A percentile compares a stretch with the other conserved stretches of the same genome.
Conservation (phyloP, 1,140 invertebrate genomes). For the Eubasilissa regina region DNA sequence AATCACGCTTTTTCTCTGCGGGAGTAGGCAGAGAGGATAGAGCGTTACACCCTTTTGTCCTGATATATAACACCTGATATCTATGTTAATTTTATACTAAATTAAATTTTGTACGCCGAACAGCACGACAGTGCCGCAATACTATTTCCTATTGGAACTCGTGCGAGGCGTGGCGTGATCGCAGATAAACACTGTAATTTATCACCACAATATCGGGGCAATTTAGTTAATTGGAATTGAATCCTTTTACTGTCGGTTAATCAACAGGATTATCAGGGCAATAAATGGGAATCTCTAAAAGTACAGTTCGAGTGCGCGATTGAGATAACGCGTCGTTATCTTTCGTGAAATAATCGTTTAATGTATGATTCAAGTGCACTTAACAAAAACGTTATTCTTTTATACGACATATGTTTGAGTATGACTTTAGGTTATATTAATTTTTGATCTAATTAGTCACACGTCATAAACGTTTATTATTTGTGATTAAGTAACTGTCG, state of each 20-base stretch:
- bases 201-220: slow-evolving; percentile 2
- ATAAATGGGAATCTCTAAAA: slow-evolving; percentile 33
- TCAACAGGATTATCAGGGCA: slow-evolving; percentile 15
- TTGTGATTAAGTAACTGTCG: too few relatives aligned
- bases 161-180: too few relatives aligned
- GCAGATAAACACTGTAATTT: background rate
- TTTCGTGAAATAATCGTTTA: slow-evolving; percentile 15
- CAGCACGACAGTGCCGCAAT: too few relatives aligned
- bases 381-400: background rate
- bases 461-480: too few relatives aligned
- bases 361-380: slow-evolving; percentile 12
- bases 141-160: too few relatives aligned
- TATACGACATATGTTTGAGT: background rate
- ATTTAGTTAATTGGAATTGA: slow-evolving; percentile 24
- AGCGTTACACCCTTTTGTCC: too few relatives aligned
- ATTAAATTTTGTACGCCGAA: too few relatives aligned
- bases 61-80: too few relatives aligned
- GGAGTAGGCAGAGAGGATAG: too few relatives aligned
- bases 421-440: background rate
- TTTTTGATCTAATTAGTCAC: too few relatives aligned
- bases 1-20: too few relatives aligned
- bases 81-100: too few relatives aligned
- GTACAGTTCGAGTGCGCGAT: slow-evolving; percentile 14
- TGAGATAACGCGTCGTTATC: slow-evolving; percentile 2
- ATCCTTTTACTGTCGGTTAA: slow-evolving; percentile 22